Evolutionary conservation across 2,797 vertebrate genomes (phyloP).

Genomic region (Cossypha caffra): DNA sequence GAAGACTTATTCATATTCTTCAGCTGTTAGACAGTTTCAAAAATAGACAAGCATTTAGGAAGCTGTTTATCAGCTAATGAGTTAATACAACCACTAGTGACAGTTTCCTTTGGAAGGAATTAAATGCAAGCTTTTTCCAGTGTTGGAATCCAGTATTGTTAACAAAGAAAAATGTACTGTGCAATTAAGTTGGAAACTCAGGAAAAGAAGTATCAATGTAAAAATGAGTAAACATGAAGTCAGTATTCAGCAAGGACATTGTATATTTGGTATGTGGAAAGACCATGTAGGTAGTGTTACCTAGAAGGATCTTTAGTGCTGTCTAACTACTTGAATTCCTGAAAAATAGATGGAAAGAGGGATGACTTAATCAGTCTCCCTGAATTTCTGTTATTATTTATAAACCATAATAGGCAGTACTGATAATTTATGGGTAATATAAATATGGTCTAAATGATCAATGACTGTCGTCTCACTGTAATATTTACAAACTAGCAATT

Average conservation of each 20-base stretch:
- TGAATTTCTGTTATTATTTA: background rate
- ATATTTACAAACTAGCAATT: background rate
- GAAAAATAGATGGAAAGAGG: background rate
- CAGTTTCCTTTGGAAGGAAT: background rate
- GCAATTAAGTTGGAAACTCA: background rate
- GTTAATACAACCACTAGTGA: background rate
- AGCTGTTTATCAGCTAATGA: background rate
- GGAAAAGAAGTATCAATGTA: background rate
- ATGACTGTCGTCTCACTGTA: background rate
- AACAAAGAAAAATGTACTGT: background rate
- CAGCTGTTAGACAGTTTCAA: background rate
- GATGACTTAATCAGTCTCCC: background rate
- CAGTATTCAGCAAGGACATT: background rate
- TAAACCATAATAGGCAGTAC: background rate
- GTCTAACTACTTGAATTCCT: background rate
- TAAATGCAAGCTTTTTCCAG: background rate
- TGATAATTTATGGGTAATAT: background rate
- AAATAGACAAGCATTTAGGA: background rate
- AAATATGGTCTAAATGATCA: background rate
- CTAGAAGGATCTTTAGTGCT: background rate
- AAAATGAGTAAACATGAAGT: background rate
- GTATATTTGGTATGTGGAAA: background rate
- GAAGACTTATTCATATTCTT: background rate
- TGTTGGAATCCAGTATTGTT: background rate
- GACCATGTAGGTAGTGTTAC: background rate